Base-by-base conservation (phyloP, 2,797 vertebrate genomes). In the Lacerta viridis region DNA sequence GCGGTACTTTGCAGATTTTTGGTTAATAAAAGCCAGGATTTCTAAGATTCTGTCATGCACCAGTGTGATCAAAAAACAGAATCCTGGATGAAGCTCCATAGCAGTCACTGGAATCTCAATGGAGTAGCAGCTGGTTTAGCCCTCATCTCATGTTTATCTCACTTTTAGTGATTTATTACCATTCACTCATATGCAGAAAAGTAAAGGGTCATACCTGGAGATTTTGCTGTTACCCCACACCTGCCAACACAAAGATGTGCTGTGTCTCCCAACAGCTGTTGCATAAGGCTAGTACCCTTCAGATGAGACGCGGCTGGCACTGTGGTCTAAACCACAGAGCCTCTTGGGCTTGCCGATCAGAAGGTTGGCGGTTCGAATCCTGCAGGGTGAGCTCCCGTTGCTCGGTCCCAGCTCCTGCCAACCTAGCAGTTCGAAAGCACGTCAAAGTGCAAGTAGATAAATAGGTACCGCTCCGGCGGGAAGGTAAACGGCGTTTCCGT, bases 401-500 rank as follows among this genome's bases (percentile, higher is more conserved):
- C 43, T 46, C 0, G 2, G 43, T 46, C 43, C 50, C 50, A 50
- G 50, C 50, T 50, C 50, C 50, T 50, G 50, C 11, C 50, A 13
- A 50, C 50, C 50, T 13, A 50, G 50, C 50, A 50, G 50, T 50
- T 50, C 3, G 0, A 50, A 50, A 50, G 50, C 11, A 50, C 50
- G 3, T 3, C 50, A 50, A 33, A 33, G 50, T 50, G 50, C 11
- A 50, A 50, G 11, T 50, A 50, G 50, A 50, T 50, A 50, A 50
- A 50, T 50, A 50, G 50, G 11, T 13, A 50, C 50, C 50, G 13
- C 11, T 50, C 3, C 11, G 13, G 50, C 11, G 13, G 50, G 50
- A 50, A 50, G 50, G 11, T 3, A 50, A 50, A 50, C 1, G 0
- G 11, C 0, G 11, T 50, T 50, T 50, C 3, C 3, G 11, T 50